These are phyloP conservation scores for Lateolabrax maculatus DNA, from an alignment of 2,797 vertebrate species.

Conservation along the genomic window DNA sequence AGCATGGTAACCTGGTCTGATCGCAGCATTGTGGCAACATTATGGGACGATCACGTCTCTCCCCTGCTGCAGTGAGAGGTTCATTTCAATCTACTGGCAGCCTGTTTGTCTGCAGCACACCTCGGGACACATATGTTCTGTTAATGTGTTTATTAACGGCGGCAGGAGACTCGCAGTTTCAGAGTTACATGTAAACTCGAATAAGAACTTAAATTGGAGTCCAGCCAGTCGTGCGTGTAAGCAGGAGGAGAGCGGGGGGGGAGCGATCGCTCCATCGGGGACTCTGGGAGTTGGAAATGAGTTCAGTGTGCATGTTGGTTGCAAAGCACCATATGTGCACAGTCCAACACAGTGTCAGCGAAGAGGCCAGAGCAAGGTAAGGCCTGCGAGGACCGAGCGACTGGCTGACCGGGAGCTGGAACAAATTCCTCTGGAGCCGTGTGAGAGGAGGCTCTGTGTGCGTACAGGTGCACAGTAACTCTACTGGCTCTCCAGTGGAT, in stretches of 20 bases:
- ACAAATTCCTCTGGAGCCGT: slow-evolving; percentile 52
- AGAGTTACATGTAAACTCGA: slow-evolving; percentile 8
- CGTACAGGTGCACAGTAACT: slow-evolving; percentile 27
- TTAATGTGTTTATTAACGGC: slow-evolving; percentile 8
- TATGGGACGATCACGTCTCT: not conserved
- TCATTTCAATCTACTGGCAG: not conserved
- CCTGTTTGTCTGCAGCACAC: not conserved
- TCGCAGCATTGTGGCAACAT: not conserved
- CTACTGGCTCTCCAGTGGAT: not conserved
- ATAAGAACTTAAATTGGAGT: slow-evolving; percentile 15
- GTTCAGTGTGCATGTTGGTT: slow-evolving; percentile 37
- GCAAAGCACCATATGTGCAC: slow-evolving; percentile 43
- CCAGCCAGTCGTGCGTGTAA: slow-evolving; percentile 9
- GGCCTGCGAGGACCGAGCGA: slow-evolving; percentile 14
- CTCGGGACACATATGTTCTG: not conserved
- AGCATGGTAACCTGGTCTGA: not conserved
- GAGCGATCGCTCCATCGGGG: not conserved
- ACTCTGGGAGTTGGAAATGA: slow-evolving; percentile 45
- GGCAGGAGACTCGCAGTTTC: not conserved
- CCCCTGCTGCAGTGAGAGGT: not conserved
- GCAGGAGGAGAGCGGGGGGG: not conserved
- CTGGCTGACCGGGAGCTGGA: slow-evolving; percentile 28
- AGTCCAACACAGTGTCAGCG: slow-evolving; percentile 33
- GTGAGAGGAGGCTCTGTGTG: slow-evolving; percentile 58
- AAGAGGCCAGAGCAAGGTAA: slow-evolving; percentile 52